Conservation (phyloP, 2,888 invertebrate genomes). For the Campaea margaritaria region DNA sequence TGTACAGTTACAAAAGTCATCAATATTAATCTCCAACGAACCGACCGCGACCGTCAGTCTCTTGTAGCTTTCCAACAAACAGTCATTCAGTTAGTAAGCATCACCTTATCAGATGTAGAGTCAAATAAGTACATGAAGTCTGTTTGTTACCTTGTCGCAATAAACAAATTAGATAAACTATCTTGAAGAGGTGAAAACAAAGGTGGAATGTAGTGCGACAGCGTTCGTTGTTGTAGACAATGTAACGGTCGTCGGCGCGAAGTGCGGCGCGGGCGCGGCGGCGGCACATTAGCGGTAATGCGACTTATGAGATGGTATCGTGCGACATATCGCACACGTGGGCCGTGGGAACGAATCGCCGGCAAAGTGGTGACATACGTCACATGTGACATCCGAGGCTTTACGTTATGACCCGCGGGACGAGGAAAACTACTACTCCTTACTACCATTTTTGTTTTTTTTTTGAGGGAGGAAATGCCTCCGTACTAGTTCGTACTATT, state of each 20-base stretch:
- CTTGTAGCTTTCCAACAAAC: neutral
- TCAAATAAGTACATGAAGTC: neutral
- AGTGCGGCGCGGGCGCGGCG: too few species aligned
- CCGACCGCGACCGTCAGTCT: neutral
- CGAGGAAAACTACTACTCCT: too few species aligned
- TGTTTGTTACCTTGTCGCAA: neutral
- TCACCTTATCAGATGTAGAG: neutral
- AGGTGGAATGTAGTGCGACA: neutral
- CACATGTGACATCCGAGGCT: too few species aligned
- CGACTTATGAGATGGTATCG: neutral
- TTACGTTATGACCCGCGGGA: too few species aligned
- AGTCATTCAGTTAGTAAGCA: neutral
- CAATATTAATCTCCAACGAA: too few species aligned
- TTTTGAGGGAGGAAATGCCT: too few species aligned
- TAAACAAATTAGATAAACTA: neutral
- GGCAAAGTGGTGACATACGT: too few species aligned
- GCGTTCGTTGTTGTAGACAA: neutral
- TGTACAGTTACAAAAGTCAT: too few species aligned
- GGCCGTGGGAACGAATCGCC: neutral
- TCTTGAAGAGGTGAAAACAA: neutral
- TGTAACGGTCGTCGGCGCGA: neutral
- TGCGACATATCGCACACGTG: neutral
- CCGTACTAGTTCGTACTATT: too few species aligned
- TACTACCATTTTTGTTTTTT: too few species aligned
- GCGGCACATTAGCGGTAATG: neutral